A percentile compares a stretch with the other conserved stretches of the same genome.
Conservation (phyloP, 2,113 vertebrate genomes). For the Cavia aperea region DNA sequence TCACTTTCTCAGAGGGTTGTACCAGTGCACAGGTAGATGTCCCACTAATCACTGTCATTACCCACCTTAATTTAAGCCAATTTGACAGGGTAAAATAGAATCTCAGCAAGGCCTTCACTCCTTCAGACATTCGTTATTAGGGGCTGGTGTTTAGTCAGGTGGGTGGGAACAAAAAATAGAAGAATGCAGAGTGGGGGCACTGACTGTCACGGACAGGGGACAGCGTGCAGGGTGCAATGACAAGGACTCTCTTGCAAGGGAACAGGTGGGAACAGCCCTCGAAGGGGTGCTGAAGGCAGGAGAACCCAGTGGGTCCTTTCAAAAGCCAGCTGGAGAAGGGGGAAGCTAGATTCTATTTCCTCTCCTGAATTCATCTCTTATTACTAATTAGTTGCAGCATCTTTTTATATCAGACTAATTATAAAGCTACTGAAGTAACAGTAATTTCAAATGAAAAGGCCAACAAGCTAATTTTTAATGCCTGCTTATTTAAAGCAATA, state of each 20-base stretch:
- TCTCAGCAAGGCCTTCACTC: neutral
- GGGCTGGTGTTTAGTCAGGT: neutral
- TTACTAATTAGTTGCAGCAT: neutral
- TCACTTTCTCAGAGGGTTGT: neutral
- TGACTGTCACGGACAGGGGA: neutral
- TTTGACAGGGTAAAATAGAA: neutral
- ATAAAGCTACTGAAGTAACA: neutral
- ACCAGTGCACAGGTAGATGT: neutral
- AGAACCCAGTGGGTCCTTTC: no score
- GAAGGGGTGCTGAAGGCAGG: accelerated
- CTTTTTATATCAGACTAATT: neutral
- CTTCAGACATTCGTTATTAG: neutral
- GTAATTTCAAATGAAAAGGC: neutral
- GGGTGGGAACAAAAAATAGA: neutral
- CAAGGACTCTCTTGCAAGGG: neutral
- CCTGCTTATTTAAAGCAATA: neutral
- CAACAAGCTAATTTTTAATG: neutral
- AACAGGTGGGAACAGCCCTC: neutral
- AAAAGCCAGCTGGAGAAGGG: neutral
- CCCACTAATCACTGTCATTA: neutral
- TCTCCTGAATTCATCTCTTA: neutral
- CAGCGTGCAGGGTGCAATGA: neutral
- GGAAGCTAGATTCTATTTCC: neutral
- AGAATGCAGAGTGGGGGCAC: neutral
- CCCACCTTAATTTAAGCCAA: neutral